Conservation (phyloP, 2,888 invertebrate genomes). For the Cryptocheilus praepositus region DNA sequence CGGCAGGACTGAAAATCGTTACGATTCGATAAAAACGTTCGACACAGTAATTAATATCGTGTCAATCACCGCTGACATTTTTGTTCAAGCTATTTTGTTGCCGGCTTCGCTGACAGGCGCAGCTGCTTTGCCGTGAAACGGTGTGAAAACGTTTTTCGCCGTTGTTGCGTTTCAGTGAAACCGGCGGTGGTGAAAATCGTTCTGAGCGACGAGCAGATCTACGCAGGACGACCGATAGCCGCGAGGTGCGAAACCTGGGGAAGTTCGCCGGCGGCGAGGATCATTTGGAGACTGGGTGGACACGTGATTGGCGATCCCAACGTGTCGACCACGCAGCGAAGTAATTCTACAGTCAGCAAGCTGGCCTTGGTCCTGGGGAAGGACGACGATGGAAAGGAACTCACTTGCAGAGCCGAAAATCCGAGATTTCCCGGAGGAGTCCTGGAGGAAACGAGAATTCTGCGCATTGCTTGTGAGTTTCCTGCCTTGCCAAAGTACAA, state of each 20-base stretch:
- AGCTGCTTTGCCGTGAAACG: too few relatives aligned
- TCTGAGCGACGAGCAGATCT: conserved; percentile 82
- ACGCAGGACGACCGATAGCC: conserved; percentile 84
- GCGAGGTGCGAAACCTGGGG: conserved; percentile 88
- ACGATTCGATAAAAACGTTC: too few relatives aligned
- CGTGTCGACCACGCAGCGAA: conserved; percentile 78
- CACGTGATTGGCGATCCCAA: conserved; percentile 80
- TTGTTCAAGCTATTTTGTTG: too few relatives aligned
- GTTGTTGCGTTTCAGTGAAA: conserved; percentile 79
- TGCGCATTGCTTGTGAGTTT: conserved; percentile 90
- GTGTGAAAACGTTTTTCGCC: too few relatives aligned
- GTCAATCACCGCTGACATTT: too few relatives aligned
- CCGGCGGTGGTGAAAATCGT: conserved; percentile 86
- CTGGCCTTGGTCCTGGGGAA: conserved; percentile 85
- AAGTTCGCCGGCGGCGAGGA: conserved; percentile 88
- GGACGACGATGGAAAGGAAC: conserved; percentile 88
- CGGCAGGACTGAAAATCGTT: too few relatives aligned
- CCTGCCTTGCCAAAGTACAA: conserved; percentile 31
- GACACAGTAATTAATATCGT: too few relatives aligned
- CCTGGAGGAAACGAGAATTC: conserved; percentile 84
- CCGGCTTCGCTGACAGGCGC: too few relatives aligned
- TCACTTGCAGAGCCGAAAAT: conserved; percentile 91
- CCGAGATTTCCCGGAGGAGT: conserved; percentile 89
- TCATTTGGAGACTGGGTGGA: conserved; percentile 87
- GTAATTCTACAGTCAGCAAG: conserved; percentile 82